Evolutionary conservation across 2,888 invertebrate genomes (phyloP).

Genomic region (Agapostemon virescens): DNA sequence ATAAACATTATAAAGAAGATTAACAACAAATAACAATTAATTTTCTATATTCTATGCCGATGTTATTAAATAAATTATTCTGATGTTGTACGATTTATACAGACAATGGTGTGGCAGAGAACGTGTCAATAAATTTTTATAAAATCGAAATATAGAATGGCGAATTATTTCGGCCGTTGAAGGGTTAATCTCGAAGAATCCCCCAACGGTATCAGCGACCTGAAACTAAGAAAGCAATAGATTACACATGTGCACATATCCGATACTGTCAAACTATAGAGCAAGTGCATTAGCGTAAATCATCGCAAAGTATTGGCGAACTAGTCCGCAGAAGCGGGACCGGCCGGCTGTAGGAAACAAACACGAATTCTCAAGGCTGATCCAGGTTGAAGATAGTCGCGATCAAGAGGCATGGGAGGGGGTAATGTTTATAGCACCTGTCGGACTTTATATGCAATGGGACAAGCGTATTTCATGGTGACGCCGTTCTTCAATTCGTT

Average conservation of each 20-base stretch:
- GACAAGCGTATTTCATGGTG: conserved; percentile 42
- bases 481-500: conserved; percentile 35
- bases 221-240: conserved; percentile 35
- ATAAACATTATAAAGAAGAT: no score
- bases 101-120: no score
- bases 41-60: no score
- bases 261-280: conserved; percentile 44
- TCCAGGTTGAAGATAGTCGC: conserved; percentile 32
- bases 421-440: conserved; percentile 46
- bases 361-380: conserved; percentile 13
- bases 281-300: conserved; percentile 59
- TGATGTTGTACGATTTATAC: no score
- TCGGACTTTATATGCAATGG: conserved; percentile 25
- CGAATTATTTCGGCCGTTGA: conserved; percentile 9
- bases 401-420: not conserved
- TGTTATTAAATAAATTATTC: no score
- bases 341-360: conserved; percentile 18
- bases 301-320: conserved; percentile 46
- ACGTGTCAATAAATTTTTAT: no score
- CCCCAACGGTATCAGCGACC: conserved; percentile 10
- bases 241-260: conserved; percentile 41
- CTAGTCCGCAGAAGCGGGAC: conserved; percentile 16
- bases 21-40: no score
- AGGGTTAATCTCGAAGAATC: conserved; percentile 7
- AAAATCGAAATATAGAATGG: not conserved